These are phyloP conservation scores for Pheosia gnoma DNA, from an alignment of 2,888 invertebrate species.

Conservation along the genomic window DNA sequence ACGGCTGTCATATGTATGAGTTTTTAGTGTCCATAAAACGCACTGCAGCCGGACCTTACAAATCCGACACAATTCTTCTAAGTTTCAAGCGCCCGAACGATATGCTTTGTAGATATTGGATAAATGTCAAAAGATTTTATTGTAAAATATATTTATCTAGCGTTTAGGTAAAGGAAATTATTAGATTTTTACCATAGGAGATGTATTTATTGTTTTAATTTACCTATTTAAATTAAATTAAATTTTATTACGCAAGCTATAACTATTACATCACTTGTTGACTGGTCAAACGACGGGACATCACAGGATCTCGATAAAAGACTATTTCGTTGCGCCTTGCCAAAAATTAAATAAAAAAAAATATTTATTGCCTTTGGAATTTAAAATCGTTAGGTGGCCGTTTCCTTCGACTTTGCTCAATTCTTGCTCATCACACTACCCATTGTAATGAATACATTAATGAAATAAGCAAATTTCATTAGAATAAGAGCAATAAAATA, in stretches of 20 bases:
- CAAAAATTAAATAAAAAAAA: constrained; percentile 57
- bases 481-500: constrained; percentile 21
- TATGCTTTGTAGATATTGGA: constrained; percentile 4
- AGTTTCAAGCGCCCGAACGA: not conserved
- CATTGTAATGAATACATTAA: constrained; percentile 18
- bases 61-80: no score
- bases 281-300: constrained; percentile 65
- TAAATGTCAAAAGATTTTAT: constrained; percentile 32
- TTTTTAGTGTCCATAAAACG: no score
- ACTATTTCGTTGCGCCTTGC: constrained; percentile 74
- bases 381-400: constrained; percentile 26
- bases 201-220: constrained; percentile 53
- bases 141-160: constrained; percentile 30
- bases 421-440: constrained; percentile 54
- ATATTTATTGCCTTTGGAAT: constrained; percentile 44
- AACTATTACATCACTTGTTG: constrained; percentile 61
- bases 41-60: no score
- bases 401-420: constrained; percentile 53
- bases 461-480: constrained; percentile 20
- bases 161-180: constrained; percentile 41
- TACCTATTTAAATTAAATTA: constrained; percentile 18
- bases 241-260: constrained; percentile 40
- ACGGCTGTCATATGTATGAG: no score
- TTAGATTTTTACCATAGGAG: constrained; percentile 34
- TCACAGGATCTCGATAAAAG: constrained; percentile 77